These are phyloP conservation scores for Dunckerocampus dactyliophorus DNA, from an alignment of 2,113 vertebrate genomes.

Conservation along the genomic window DNA sequence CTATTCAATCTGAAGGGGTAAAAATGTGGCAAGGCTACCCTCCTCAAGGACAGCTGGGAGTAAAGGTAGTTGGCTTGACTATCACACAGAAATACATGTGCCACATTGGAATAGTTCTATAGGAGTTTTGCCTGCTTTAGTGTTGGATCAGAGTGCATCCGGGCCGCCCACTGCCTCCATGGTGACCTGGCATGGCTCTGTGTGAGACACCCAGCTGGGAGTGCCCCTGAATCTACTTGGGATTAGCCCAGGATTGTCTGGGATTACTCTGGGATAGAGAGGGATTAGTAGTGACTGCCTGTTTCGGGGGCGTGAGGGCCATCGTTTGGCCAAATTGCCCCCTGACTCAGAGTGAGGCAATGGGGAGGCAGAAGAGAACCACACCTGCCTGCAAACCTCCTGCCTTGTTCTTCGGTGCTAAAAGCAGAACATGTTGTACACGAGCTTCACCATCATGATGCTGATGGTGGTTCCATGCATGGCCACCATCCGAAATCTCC, in stretches of 20 bases:
- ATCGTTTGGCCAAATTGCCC: slow-evolving; percentile 66
- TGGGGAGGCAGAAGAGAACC: slow-evolving; percentile 45
- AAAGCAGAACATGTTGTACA: slow-evolving; percentile 31
- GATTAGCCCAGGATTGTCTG: slow-evolving; percentile 77
- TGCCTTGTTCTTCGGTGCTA: slow-evolving; percentile 45
- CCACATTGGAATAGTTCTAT: slow-evolving; percentile 12
- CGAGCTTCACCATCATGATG: slow-evolving; percentile 36
- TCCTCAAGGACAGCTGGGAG: slow-evolving; percentile 56
- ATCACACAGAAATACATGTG: slow-evolving; percentile 16
- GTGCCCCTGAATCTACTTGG: slow-evolving; percentile 75
- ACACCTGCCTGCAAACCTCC: slow-evolving; percentile 58
- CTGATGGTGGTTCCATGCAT: slow-evolving; percentile 37
- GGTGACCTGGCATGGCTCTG: slow-evolving; percentile 62
- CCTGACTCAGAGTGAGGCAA: slow-evolving; percentile 62
- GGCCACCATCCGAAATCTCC: slow-evolving; percentile 61
- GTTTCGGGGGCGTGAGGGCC: slow-evolving; percentile 72
- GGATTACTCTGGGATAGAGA: slow-evolving; percentile 73
- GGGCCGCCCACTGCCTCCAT: slow-evolving; percentile 41
- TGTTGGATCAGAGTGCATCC: slow-evolving; percentile 52
- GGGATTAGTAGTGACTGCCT: slow-evolving; percentile 76
- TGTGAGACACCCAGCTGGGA: slow-evolving; percentile 74
- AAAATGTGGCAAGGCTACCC: slow-evolving; percentile 54
- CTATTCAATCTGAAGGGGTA: slow-evolving; percentile 54
- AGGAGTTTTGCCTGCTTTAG: slow-evolving; percentile 25
- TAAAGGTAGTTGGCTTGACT: slow-evolving; percentile 40